Evolutionary conservation across 2,888 invertebrate species (phyloP), one percentile per base, ranked within the genome.

Genomic region (Digitonthophagus gazella): DNA sequence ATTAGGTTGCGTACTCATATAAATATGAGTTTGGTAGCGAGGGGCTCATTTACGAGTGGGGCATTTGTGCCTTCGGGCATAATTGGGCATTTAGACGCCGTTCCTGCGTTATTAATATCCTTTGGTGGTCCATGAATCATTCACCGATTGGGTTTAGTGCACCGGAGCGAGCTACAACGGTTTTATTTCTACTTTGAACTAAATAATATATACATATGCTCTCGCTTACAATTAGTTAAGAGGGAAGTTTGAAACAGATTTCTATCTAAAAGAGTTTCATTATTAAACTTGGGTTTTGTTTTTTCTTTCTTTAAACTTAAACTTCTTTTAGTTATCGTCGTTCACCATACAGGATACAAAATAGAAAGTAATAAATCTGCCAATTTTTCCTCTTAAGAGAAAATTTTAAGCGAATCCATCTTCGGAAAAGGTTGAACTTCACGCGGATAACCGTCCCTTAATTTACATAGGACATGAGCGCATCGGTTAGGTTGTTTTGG

Each of bases 401-500:
- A 22, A 22, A 6, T 22, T 22, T 22, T 22, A 22, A 22, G 22
- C 6, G 6, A 6, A 22, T 22, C 22, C 22, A 22, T 22, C 22
- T 22, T 22, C 22, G 22, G 6, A 22, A 22, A 22, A 22, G 22
- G n/a, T n/a, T n/a, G n/a, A n/a, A n/a, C 22, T 22, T 6, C 22
- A 22, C 22, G 22, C 3, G 22, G 22, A 22, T 22, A 22, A 22
- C 3, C 22, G 58, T 19, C 19, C 58, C 58, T 19, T 58, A 61
- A 61, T 61, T 61, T 61, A 61, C 61, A 61, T 61, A 61, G 19
- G 61, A 61, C 61, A n/a, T 61, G 19, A 8, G 61, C n/a, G 20
- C 61, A 61, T 58, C 58, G 19, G 58, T 19, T 18, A 16, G 3
- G 61, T 61, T 61, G 61, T 61, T 70, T 72, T 68, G 67, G 67